Evolutionary conservation across 1,140 invertebrate genomes (phyloP), one percentile per base, ranked within the genome.

Genomic region (Melipona quadrifasciata): DNA sequence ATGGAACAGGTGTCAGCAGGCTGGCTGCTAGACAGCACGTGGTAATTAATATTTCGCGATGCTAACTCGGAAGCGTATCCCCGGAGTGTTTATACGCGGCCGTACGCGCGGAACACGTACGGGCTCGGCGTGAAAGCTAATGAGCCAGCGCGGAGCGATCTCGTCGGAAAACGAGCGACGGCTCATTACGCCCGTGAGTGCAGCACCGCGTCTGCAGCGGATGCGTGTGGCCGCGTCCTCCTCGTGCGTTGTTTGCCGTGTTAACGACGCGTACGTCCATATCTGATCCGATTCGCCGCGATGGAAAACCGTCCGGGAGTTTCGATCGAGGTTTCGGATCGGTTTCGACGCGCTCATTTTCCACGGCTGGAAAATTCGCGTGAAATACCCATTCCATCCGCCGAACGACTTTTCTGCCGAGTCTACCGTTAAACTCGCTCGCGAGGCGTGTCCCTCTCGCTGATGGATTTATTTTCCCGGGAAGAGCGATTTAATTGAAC

Each of bases 141-240:
- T 82, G 87, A 88, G 76, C 86, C 87, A 74, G 39, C 53, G 31
- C 81, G 6, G 31, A 47, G 77, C 57, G 83, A 88, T 87, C 81
- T 77, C 82, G 65, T n/a, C 65, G 58, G 86, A 85, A 88, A 88
- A 87, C 72, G 87, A 87, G 82, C 80, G 82, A 75, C 64, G 86
- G 87, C 82, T 88, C 86, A 85, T 88, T 88, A 87, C 82, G 73
- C 53, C 8, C 27, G 19, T 14, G 31, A 73, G 77, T 57, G 68
- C 68, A 68, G 78, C 21, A 21, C 67, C 64, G 47, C 68, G 67
- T 76, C 61, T 72, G 51, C 47, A 82, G 70, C 68, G 78, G 74
- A 88, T 78, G 77, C 27, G 82, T 77, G 61, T 68, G 76, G 67
- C 76, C 75, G 55, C 39, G 24, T 84, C 67, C 67, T 79, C 82